Percentiles rank a stretch among this genome's conserved stretches.
Conservation (phyloP, 2,113 vertebrate species). For the Onychostoma macrolepis region DNA sequence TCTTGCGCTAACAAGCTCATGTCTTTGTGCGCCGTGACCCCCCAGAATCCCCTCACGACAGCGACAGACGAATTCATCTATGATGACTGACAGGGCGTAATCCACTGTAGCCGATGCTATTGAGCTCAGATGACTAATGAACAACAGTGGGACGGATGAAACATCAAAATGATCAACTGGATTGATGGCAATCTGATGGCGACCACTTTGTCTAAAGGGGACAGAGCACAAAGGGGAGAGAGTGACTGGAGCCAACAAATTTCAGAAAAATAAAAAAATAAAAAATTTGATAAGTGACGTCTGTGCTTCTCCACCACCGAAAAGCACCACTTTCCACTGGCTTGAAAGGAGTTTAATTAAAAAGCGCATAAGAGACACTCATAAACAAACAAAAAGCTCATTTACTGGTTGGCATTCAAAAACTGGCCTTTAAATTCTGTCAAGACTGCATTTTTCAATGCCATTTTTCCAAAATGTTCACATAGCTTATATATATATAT, state of each 20-base stretch:
- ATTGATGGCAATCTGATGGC: slow-evolving; percentile 26
- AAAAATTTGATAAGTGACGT: neutral
- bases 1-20: slow-evolving; percentile 19
- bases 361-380: neutral
- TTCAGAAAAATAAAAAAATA: no score
- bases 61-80: slow-evolving; percentile 35
- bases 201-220: slow-evolving; percentile 10
- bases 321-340: neutral
- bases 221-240: neutral
- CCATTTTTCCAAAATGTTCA: neutral
- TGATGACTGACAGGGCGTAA: slow-evolving; percentile 32
- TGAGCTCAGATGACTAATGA: slow-evolving; percentile 48
- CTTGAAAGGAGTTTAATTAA: neutral
- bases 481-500: neutral
- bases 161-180: slow-evolving; percentile 25
- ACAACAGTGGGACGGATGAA: slow-evolving; percentile 38
- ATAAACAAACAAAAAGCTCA: neutral
- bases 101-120: slow-evolving; percentile 37
- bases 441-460: neutral
- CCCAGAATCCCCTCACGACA: slow-evolving; percentile 8
- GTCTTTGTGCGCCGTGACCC: slow-evolving; percentile 21
- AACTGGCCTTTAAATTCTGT: neutral
- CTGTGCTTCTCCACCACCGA: neutral
- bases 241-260: neutral
- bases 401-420: neutral